Base-by-base conservation (phyloP, 2,797 vertebrate species). In the Sebastes cheni region DNA sequence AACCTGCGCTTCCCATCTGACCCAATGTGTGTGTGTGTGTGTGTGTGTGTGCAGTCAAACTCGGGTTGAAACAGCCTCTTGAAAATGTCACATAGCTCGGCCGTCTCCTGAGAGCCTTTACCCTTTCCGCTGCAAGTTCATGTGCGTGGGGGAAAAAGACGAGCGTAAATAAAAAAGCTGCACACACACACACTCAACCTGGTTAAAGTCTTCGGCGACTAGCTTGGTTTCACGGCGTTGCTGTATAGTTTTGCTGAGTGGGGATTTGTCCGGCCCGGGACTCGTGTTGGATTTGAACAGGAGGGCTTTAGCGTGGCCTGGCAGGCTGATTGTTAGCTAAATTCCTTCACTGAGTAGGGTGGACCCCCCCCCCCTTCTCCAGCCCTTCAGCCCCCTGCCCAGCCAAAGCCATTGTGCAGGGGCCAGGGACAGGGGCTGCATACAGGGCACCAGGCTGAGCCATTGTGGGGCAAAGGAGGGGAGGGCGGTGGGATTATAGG, bases 61-160 rank as follows among this genome's bases (percentile, higher is more conserved):
- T 86, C 69, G 60, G 86, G 87, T 83, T 89, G 86, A 91, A 79
- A 72, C 83, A 69, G 75, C 78, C 75, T 90, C 92, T 92, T 88
- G 89, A 85, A 94, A 95, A 94, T 95, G 92, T 94, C 93, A 94
- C 93, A 92, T 89, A 91, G 91, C 91, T 86, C 32, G 75, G 85
- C 77, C 67, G 86, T 90, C 92, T 93, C 92, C 69, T 34, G 89
- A 93, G 91, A 93, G 87, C 86, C 85, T 89, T 93, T 91, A 93
- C 86, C 89, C 88, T 92, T 93, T 93, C 86, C 68, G 68, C 87
- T 83, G 85, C 84, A 87, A 92, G 92, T 93, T 93, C 89, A 93
- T 84, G 88, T 79, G 78, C 36, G n/a, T 77, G 83, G 75, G 83
- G 39, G 68, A 82, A 87, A 91, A 91, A 89, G 88, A 90, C 84